phyloP scores from a whole-genome alignment of 2,113 vertebrate genomes.

The Odobenus rosmarus region DNA sequence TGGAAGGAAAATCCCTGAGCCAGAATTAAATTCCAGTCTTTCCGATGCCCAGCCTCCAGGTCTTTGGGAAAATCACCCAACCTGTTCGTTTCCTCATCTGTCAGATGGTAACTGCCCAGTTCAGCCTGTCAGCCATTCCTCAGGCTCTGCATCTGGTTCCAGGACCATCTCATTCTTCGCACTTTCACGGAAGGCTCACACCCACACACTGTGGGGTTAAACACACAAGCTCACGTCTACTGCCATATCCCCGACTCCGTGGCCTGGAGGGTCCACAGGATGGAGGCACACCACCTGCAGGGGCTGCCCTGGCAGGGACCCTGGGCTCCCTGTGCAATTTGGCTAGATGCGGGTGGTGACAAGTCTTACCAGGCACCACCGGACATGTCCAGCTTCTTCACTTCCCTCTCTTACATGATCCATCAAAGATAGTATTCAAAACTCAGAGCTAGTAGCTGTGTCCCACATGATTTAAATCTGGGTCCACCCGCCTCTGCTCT shows the following conservation, averaged over 20 bases:
- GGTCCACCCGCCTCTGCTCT: fast-evolving
- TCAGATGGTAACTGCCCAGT: fast-evolving
- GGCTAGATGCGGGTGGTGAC: too few species aligned
- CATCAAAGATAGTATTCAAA: not conserved
- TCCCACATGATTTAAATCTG: fast-evolving
- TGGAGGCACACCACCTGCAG: not conserved
- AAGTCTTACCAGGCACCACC: not conserved
- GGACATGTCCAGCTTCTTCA: fast-evolving
- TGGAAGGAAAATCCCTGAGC: not conserved
- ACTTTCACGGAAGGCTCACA: fast-evolving
- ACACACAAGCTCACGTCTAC: too few species aligned
- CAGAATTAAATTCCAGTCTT: not conserved
- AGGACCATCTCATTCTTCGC: not conserved
- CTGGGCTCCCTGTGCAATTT: not conserved
- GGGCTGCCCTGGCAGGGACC: not conserved
- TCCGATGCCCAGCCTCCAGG: not conserved
- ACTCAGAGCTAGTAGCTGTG: fast-evolving
- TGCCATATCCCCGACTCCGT: not conserved
- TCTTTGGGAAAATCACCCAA: not conserved
- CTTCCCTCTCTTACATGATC: fast-evolving
- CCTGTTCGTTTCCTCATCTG: fast-evolving
- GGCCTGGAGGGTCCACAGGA: not conserved
- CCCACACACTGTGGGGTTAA: too few species aligned
- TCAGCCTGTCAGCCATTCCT: not conserved
- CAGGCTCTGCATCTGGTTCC: too few species aligned